phyloP scores from a whole-genome alignment of 35 echinoderm and acorn worm species.

The Apostichopus japonicus region DNA sequence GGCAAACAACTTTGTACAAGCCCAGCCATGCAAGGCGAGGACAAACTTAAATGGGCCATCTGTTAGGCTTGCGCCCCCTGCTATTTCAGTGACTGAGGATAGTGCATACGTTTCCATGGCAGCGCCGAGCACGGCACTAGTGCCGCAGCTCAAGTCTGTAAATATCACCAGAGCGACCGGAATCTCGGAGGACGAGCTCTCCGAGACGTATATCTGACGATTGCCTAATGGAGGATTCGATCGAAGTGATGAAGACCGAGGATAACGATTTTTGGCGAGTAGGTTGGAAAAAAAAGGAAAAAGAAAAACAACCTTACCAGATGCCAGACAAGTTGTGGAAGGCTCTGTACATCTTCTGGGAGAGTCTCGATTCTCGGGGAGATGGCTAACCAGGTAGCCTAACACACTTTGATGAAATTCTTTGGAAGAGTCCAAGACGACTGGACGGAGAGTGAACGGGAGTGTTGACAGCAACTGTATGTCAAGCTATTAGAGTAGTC shows the following conservation, averaged over 20 bases:
- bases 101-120: constrained; percentile 91
- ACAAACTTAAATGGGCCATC: constrained; percentile 59
- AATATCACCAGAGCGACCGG: constrained; percentile 64
- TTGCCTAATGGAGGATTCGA: neutral
- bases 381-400: no score
- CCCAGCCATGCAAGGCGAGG: constrained; percentile 42
- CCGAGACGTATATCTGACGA: constrained; percentile 95
- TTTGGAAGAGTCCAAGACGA: no score
- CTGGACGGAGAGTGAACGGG: no score
- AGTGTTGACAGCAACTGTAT: no score
- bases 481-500: no score
- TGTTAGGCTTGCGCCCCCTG: constrained; percentile 70
- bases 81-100: constrained; percentile 84
- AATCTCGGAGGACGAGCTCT: constrained; percentile 90
- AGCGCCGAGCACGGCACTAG: constrained; percentile 43
- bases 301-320: no score
- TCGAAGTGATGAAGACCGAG: neutral
- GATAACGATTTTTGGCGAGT: neutral
- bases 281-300: no score
- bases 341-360: neutral
- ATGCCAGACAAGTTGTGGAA: neutral
- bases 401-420: no score
- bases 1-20: constrained; percentile 42
- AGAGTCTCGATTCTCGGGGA: neutral
- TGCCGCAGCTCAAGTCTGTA: constrained; percentile 51